phyloP scores from a whole-genome alignment of 2,888 invertebrate genomes.

The Aporophyla nigra region DNA sequence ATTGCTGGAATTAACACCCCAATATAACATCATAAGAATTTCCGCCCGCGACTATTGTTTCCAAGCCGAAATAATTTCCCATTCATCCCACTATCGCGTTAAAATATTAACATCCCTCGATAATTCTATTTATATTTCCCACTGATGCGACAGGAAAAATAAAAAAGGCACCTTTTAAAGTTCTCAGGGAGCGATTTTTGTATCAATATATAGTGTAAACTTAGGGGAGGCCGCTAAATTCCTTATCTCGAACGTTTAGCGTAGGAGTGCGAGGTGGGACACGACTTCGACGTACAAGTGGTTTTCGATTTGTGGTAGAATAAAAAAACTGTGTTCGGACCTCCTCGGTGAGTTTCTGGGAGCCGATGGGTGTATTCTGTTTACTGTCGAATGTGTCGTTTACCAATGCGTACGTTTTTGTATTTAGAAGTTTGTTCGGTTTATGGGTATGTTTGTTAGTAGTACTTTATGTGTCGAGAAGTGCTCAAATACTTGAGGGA shows the following conservation, averaged over 20 bases:
- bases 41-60: slow-evolving; percentile 41
- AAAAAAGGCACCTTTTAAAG: slow-evolving; percentile 76
- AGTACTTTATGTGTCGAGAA: slow-evolving; percentile 27
- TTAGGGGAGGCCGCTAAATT: slow-evolving; percentile 87
- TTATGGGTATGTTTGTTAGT: slow-evolving; percentile 36
- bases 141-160: slow-evolving; percentile 77
- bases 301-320: slow-evolving; percentile 69
- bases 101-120: slow-evolving; percentile 74
- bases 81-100: slow-evolving; percentile 62
- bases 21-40: slow-evolving; percentile 22
- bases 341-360: slow-evolving; percentile 67
- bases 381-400: slow-evolving; percentile 53
- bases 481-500: slow-evolving; percentile 32
- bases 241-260: slow-evolving; percentile 87
- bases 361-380: slow-evolving; percentile 58
- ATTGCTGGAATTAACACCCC: slow-evolving; percentile 29
- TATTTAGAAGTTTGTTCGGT: slow-evolving; percentile 44
- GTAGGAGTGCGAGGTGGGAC: slow-evolving; percentile 74
- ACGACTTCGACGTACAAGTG: slow-evolving; percentile 69
- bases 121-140: slow-evolving; percentile 87
- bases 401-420: slow-evolving; percentile 47
- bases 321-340: slow-evolving; percentile 67
- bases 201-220: slow-evolving; percentile 83
- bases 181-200: slow-evolving; percentile 81
- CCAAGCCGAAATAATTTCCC: slow-evolving; percentile 45